Percentiles rank a stretch among this genome's conserved stretches.
Conservation (phyloP, 1,140 invertebrate genomes). For the Tetramorium parvispinum region DNA sequence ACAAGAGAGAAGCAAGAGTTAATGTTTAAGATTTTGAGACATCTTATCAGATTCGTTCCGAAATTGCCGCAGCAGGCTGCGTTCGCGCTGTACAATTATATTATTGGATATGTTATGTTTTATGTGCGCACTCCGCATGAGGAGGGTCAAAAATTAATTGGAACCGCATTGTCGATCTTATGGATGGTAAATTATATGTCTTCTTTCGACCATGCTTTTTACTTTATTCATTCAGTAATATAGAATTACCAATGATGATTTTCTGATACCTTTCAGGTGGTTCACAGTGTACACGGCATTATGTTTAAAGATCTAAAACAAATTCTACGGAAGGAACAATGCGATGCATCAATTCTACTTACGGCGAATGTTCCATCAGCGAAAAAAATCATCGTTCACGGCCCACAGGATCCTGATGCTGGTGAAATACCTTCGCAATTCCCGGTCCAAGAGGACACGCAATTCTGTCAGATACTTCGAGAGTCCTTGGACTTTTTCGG, state of each 20-base stretch:
- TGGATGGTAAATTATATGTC: slow-evolving; percentile 93
- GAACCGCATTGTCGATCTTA: slow-evolving; percentile 96
- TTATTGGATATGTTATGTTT: slow-evolving; percentile 99
- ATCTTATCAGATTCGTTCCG: slow-evolving; percentile 96
- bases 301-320: slow-evolving; percentile 99
- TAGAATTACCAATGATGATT: neutral
- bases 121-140: slow-evolving; percentile 98
- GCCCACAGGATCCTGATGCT: slow-evolving; percentile 94
- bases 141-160: slow-evolving; percentile 96
- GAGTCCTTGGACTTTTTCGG: slow-evolving; percentile 99
- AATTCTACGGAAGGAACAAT: slow-evolving; percentile 99
- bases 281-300: slow-evolving; percentile 98
- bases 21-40: slow-evolving; percentile 97
- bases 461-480: slow-evolving; percentile 97
- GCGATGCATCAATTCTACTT: slow-evolving; percentile 98
- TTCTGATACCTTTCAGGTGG: slow-evolving; percentile 88
- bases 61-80: slow-evolving; percentile 98
- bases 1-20: slow-evolving; percentile 98
- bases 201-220: neutral
- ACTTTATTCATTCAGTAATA: neutral
- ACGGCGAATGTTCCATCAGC: slow-evolving; percentile 99
- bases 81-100: slow-evolving; percentile 99
- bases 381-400: slow-evolving; percentile 99
- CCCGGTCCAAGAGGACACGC: slow-evolving; percentile 99
- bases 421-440: slow-evolving; percentile 99